phyloP scores from a whole-genome alignment of 2,888 invertebrate species.

The Cerastoderma edule region DNA sequence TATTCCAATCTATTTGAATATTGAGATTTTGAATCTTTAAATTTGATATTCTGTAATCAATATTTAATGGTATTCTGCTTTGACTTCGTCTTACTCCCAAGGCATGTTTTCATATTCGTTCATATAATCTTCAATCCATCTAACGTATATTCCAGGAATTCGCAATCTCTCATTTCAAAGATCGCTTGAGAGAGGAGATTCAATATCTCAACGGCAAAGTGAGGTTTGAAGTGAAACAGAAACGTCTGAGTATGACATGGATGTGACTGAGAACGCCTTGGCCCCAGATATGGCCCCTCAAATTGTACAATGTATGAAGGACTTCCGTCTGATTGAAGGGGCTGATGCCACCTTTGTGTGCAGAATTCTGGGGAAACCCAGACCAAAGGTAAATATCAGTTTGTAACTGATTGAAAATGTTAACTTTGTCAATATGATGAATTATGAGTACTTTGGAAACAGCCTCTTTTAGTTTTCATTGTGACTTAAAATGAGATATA shows the following conservation, averaged over 20 bases:
- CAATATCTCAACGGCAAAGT: conserved; percentile 84
- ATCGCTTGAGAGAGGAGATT: conserved; percentile 94
- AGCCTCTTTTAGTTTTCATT: no score
- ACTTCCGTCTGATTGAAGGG: conserved; percentile 96
- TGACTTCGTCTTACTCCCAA: no score
- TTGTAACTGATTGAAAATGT: no score
- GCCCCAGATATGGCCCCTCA: conserved; percentile 89
- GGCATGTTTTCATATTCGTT: no score
- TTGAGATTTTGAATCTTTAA: no score
- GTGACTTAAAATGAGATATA: no score
- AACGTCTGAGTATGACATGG: conserved; percentile 79
- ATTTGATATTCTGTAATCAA: no score
- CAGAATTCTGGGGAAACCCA: conserved; percentile 95
- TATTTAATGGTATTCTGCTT: no score
- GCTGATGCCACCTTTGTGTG: conserved; percentile 96
- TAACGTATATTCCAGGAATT: conserved; percentile 82
- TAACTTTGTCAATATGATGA: neutral
- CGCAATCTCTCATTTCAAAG: conserved; percentile 96
- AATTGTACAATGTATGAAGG: conserved; percentile 94
- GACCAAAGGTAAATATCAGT: conserved; percentile 90
- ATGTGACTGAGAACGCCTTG: conserved; percentile 73
- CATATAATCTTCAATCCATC: no score
- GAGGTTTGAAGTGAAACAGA: conserved; percentile 76
- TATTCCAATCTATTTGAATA: no score
- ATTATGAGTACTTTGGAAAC: neutral